Evolutionary conservation across 2,888 invertebrate genomes (phyloP).

Genomic region (Agrochola macilenta): DNA sequence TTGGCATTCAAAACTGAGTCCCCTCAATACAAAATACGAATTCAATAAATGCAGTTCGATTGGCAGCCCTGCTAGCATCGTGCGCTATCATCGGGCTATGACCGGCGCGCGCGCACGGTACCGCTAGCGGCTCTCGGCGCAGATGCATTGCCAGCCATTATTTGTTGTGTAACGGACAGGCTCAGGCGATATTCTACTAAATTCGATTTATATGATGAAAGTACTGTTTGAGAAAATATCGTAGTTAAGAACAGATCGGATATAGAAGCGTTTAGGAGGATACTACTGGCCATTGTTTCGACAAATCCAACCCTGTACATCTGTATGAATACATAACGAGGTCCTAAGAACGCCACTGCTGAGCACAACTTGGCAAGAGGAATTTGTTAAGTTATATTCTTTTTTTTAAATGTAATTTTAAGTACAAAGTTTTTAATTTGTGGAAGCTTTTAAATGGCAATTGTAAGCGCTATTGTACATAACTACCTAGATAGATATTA

Average conservation of each 20-base stretch:
- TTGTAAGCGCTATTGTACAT: too few species aligned
- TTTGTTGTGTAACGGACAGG: constrained; percentile 52
- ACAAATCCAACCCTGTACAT: background rate
- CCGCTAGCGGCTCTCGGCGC: constrained; percentile 65
- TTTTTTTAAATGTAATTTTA: too few species aligned
- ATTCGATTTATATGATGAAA: constrained; percentile 33
- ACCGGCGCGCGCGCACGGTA: constrained; percentile 62
- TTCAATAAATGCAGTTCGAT: background rate
- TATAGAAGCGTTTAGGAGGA: background rate
- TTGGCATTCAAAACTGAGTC: background rate
- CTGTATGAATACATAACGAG: too few species aligned
- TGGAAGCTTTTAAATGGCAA: too few species aligned
- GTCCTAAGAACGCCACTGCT: too few species aligned
- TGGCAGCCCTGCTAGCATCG: constrained; percentile 46
- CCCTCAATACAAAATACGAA: background rate
- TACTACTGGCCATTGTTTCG: background rate
- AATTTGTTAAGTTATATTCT: too few species aligned
- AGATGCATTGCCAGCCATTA: constrained; percentile 59
- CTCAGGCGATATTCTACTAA: constrained; percentile 32
- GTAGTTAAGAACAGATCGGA: background rate
- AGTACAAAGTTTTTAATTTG: too few species aligned
- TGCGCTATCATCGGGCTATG: constrained; percentile 56
- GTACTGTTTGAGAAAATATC: background rate
- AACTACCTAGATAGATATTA: too few species aligned
- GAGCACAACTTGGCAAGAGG: background rate